Evolutionary conservation across 2,888 invertebrate species (phyloP).

Genomic region (Thelaira solivaga): DNA sequence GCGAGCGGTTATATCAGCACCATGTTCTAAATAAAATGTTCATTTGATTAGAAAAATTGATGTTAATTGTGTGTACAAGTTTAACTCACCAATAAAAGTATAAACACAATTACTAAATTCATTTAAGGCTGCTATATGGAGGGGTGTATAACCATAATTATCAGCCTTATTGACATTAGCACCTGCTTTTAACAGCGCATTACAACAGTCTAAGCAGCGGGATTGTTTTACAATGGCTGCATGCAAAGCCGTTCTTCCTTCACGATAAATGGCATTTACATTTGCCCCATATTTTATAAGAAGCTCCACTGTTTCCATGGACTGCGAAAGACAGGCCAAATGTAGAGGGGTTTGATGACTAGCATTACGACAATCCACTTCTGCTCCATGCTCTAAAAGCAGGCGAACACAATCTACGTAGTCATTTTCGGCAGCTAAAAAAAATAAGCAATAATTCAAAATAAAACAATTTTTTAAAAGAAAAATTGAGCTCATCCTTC

Average conservation of each 20-base stretch:
- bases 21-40: conserved; percentile 79
- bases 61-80: no score
- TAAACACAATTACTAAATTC: conserved; percentile 88
- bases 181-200: conserved; percentile 81
- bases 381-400: conserved; percentile 85
- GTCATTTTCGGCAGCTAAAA: conserved; percentile 88
- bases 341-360: conserved; percentile 90
- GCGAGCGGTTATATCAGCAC: conserved; percentile 88
- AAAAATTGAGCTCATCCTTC: no score
- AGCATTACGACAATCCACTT: conserved; percentile 85
- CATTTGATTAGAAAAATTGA: no score
- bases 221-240: conserved; percentile 88
- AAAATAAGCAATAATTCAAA: not conserved
- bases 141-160: conserved; percentile 88
- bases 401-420: conserved; percentile 86
- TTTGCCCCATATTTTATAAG: conserved; percentile 82
- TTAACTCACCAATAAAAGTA: conserved; percentile 80
- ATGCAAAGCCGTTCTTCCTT: conserved; percentile 88
- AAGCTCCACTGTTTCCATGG: conserved; percentile 85
- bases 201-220: conserved; percentile 82
- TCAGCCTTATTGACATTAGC: conserved; percentile 87
- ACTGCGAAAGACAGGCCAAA: conserved; percentile 88
- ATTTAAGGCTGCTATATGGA: conserved; percentile 89
- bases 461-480: not conserved
- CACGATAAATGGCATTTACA: conserved; percentile 83